Conservation (phyloP, 2,113 vertebrate genomes). For the Phalacrocorax carbo region DNA sequence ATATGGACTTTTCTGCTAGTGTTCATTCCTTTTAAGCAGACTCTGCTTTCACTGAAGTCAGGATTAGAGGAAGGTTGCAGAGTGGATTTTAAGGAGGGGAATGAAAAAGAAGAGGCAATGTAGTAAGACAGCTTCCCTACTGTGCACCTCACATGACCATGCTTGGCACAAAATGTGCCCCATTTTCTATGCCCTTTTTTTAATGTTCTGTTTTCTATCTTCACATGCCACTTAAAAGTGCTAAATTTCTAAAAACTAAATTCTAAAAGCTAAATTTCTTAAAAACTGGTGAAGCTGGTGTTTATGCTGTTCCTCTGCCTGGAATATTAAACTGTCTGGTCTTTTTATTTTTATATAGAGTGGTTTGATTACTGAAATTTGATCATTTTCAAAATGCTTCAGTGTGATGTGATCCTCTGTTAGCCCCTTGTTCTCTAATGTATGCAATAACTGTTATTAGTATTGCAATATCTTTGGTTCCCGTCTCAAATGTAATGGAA, state of each 20-base stretch:
- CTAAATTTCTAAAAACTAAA: background rate
- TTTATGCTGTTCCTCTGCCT: background rate
- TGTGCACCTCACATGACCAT: background rate
- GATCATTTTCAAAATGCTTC: background rate
- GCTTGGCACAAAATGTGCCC: background rate
- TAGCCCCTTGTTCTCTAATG: background rate
- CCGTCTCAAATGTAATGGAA: background rate
- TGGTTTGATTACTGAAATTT: conserved; percentile 20
- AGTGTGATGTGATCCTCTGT: background rate
- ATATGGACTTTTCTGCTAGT: background rate
- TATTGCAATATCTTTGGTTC: background rate
- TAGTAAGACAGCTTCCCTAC: background rate
- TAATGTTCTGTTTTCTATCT: background rate
- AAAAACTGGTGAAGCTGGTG: background rate
- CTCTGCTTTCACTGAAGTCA: background rate
- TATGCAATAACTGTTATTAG: background rate
- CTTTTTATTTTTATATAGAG: background rate
- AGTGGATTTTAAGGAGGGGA: background rate
- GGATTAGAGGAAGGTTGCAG: background rate
- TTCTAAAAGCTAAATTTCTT: background rate
- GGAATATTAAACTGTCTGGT: background rate
- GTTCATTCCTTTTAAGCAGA: background rate
- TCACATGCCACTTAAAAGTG: background rate
- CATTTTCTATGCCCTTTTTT: background rate
- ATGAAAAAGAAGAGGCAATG: background rate